Evolutionary conservation across 2,113 vertebrate species (phyloP).

Genomic region (Syrrhaptes paradoxus): DNA sequence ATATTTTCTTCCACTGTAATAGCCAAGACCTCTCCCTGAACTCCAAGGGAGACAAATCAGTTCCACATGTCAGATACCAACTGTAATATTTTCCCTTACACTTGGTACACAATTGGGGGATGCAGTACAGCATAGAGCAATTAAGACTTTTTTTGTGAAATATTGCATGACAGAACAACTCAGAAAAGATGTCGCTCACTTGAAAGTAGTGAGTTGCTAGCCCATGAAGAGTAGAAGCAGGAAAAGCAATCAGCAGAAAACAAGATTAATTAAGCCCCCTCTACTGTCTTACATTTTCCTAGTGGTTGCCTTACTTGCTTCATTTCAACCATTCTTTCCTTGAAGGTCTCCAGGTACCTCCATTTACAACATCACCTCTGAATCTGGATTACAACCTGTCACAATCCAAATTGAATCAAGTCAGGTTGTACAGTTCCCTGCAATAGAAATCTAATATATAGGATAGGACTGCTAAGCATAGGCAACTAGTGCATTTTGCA

Average conservation of each 20-base stretch:
- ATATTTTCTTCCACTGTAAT: conserved; percentile 23
- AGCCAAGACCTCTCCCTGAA: conserved; percentile 55
- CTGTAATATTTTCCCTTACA: background rate
- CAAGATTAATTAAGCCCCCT: background rate
- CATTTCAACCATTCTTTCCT: background rate
- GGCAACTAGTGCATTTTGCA: background rate
- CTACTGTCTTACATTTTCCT: background rate
- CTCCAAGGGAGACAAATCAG: conserved; percentile 25
- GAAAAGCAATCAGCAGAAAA: background rate
- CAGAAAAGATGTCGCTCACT: background rate
- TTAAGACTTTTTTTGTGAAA: conserved; percentile 37
- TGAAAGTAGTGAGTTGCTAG: background rate
- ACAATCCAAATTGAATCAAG: background rate
- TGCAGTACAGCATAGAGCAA: background rate
- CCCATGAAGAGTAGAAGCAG: background rate
- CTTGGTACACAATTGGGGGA: background rate
- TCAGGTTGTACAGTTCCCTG: background rate
- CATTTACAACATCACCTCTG: background rate
- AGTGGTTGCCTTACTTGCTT: background rate
- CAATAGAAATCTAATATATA: background rate
- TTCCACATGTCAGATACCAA: conserved; percentile 35
- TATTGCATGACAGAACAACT: background rate
- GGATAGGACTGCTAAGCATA: background rate
- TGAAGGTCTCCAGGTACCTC: background rate
- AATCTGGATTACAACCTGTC: background rate